Evolutionary conservation across 2,888 invertebrate genomes (phyloP).

Genomic region (Corbicula japonica): DNA sequence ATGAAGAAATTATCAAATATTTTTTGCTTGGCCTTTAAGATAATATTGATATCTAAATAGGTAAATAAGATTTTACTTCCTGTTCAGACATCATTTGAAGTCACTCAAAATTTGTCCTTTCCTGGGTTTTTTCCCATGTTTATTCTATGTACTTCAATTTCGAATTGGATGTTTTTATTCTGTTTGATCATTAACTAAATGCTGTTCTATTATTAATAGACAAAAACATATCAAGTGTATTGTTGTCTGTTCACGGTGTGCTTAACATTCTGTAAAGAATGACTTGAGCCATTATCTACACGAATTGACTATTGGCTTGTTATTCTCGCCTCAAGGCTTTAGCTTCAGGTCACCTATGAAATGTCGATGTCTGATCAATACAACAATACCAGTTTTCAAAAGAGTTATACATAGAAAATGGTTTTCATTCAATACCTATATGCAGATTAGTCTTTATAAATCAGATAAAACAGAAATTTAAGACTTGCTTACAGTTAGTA

Average conservation of each 20-base stretch:
- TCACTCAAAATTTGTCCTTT: no score
- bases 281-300: conserved; percentile 24
- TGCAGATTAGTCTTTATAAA: conserved; percentile 19
- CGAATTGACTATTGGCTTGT: conserved; percentile 23
- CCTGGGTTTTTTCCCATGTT: no score
- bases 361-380: conserved; percentile 29
- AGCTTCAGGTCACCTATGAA: conserved; percentile 33
- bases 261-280: conserved; percentile 24
- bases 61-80: no score
- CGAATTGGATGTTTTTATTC: no score
- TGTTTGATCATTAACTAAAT: no score
- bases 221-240: conserved; percentile 30
- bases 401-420: conserved; percentile 17
- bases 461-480: conserved; percentile 21
- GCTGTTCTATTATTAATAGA: conserved; percentile 7
- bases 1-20: no score
- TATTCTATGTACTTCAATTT: no score
- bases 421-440: conserved; percentile 20
- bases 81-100: no score
- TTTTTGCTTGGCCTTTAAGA: no score
- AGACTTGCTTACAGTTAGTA: neutral
- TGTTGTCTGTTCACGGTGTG: conserved; percentile 34
- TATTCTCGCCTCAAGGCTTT: conserved; percentile 31
- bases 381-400: conserved; percentile 17
- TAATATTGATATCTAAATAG: no score